phyloP scores from a whole-genome alignment of 2,113 vertebrate species.

The Opisthocomus hoazin region DNA sequence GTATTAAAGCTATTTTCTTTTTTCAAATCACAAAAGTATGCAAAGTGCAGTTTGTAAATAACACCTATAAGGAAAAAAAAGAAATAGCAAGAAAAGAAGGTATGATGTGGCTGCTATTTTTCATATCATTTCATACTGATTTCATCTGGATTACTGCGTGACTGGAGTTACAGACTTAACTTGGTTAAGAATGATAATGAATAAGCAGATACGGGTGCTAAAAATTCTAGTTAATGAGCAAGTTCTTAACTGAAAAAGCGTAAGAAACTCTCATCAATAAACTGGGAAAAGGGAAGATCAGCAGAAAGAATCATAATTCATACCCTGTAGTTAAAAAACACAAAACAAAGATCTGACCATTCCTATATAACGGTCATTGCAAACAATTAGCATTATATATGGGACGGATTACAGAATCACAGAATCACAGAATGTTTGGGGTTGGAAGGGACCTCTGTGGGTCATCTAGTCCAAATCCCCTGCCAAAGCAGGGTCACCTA shows the following conservation, averaged over 20 bases:
- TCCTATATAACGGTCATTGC: not conserved
- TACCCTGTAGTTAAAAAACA: not conserved
- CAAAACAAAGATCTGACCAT: not conserved
- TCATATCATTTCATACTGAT: not conserved
- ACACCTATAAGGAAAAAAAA: not conserved
- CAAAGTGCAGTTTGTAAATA: not conserved
- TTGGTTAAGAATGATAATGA: not conserved
- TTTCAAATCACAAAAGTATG: not conserved
- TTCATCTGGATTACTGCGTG: not conserved
- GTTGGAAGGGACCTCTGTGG: too few relatives aligned
- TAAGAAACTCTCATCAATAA: not conserved
- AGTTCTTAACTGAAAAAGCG: not conserved
- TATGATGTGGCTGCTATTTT: not conserved
- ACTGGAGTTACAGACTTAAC: not conserved
- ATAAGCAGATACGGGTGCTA: not conserved
- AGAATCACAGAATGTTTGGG: too few relatives aligned
- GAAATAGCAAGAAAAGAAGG: not conserved
- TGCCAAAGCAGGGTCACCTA: too few relatives aligned
- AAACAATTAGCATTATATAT: not conserved
- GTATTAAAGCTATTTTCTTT: not conserved
- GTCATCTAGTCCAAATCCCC: too few relatives aligned
- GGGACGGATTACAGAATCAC: not conserved
- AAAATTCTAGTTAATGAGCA: not conserved
- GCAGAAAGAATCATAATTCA: not conserved
- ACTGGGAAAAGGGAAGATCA: not conserved